A percentile compares a stretch with the other conserved stretches of the same genome.
These are phyloP conservation scores for Diploscapter pachys DNA, from an alignment of 1,140 invertebrate genomes.

Conservation along the genomic window DNA sequence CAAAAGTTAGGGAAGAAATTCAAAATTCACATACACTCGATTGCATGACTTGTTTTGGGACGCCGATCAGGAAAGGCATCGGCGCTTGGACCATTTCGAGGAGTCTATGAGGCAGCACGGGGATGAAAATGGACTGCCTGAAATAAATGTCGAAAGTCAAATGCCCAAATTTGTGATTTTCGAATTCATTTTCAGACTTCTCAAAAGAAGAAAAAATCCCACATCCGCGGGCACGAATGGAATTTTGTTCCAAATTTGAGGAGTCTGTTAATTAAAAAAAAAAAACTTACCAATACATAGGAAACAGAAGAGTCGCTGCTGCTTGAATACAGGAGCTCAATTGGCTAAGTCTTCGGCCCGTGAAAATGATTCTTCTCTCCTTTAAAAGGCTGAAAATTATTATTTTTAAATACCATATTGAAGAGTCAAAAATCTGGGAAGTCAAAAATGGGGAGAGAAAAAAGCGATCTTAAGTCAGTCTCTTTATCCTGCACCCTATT, in stretches of 20 bases:
- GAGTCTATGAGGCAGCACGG: constrained; percentile 45
- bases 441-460: neutral
- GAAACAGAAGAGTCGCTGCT: constrained; percentile 43
- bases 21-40: constrained; percentile 4
- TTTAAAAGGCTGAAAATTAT: constrained; percentile 46
- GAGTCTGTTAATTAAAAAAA: constrained; percentile 15
- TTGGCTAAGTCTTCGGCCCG: constrained; percentile 46
- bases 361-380: constrained; percentile 51
- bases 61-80: constrained; percentile 54
- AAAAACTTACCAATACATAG: constrained; percentile 47
- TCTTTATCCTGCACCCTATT: no score
- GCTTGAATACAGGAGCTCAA: constrained; percentile 52
- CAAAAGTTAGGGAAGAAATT: neutral
- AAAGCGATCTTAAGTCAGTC: no score
- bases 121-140: constrained; percentile 53
- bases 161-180: neutral
- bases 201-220: constrained; percentile 12
- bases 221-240: neutral
- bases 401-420: neutral
- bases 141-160: constrained; percentile 11
- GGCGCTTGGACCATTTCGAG: constrained; percentile 51
- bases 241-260: neutral
- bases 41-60: constrained; percentile 47
- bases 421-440: neutral
- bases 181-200: constrained; percentile 1